A percentile compares a stretch with the other conserved stretches of the same genome.
These are phyloP conservation scores for Calephelis perditalis DNA, from an alignment of 2,888 invertebrate genomes.

Conservation along the genomic window DNA sequence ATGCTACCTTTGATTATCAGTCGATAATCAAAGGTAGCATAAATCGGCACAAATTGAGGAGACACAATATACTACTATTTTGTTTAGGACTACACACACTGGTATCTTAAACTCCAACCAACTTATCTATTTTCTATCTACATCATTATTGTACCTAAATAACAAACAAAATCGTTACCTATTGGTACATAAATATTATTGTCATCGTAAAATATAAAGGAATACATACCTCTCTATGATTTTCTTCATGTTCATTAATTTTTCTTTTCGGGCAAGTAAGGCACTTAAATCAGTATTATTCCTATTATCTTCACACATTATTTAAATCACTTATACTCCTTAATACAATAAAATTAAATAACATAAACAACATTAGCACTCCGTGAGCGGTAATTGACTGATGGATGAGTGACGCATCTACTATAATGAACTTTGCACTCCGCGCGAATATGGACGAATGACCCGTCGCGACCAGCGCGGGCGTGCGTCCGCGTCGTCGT, in stretches of 20 bases:
- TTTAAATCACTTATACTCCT: constrained; percentile 12
- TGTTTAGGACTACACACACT: constrained; percentile 12
- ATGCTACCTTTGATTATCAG: too few species aligned
- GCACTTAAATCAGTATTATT: constrained; percentile 19
- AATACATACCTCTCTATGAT: constrained; percentile 21
- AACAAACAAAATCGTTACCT: constrained; percentile 16
- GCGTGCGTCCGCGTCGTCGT: not conserved
- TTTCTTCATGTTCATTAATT: constrained; percentile 22
- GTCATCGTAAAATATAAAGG: constrained; percentile 14
- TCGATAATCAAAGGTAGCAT: too few species aligned
- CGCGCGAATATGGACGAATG: not conserved
- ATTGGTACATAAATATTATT: constrained; percentile 16
- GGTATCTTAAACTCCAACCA: constrained; percentile 10
- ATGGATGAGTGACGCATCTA: not conserved
- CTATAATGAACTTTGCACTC: not conserved
- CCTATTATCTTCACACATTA: constrained; percentile 19
- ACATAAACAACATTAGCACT: not conserved
- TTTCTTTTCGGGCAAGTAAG: constrained; percentile 21
- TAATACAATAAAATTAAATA: constrained; percentile 1
- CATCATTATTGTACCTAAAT: not conserved
- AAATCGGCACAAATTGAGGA: too few species aligned
- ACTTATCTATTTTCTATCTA: constrained; percentile 11
- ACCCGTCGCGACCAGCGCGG: not conserved
- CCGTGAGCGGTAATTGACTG: too few species aligned
- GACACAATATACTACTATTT: not conserved